Conservation (phyloP, 2,797 vertebrate genomes). For the Thunnus albacares region DNA sequence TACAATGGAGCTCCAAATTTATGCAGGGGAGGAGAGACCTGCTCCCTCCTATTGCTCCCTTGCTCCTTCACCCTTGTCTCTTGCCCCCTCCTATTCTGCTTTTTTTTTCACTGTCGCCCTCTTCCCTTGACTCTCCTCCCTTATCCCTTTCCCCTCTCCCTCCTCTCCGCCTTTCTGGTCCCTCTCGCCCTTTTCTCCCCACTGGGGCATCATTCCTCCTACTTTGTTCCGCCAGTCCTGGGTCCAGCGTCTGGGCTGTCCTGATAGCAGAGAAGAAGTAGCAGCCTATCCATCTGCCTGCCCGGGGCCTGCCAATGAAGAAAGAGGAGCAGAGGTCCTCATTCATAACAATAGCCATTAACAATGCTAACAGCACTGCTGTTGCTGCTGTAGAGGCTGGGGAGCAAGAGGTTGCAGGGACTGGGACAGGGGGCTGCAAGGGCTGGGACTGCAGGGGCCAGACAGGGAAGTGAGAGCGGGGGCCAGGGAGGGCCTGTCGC, state of each 20-base stretch:
- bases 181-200: constrained; percentile 78
- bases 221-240: constrained; percentile 87
- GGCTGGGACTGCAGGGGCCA: constrained; percentile 64
- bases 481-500: constrained; percentile 81
- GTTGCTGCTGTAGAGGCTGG: constrained; percentile 69
- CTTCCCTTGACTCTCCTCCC: constrained; percentile 65
- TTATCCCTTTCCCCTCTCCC: constrained; percentile 49
- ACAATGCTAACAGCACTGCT: constrained; percentile 86
- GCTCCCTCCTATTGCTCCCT: constrained; percentile 73
- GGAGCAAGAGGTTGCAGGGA: constrained; percentile 67
- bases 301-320: constrained; percentile 79
- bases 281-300: constrained; percentile 89
- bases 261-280: constrained; percentile 85
- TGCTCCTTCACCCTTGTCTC: constrained; percentile 82
- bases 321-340: constrained; percentile 87
- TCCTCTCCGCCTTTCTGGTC: constrained; percentile 55
- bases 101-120: constrained; percentile 56
- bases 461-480: constrained; percentile 59
- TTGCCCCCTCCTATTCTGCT: constrained; percentile 62
- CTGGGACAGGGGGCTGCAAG: constrained; percentile 62
- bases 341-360: constrained; percentile 90
- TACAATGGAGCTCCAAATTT: constrained; percentile 79
- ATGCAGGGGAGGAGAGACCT: constrained; percentile 79
- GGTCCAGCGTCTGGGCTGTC: constrained; percentile 84
- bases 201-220: constrained; percentile 86